A percentile compares a stretch with the other conserved stretches of the same genome.
Conservation (phyloP, 2,113 vertebrate species). For the Caloenas nicobarica region DNA sequence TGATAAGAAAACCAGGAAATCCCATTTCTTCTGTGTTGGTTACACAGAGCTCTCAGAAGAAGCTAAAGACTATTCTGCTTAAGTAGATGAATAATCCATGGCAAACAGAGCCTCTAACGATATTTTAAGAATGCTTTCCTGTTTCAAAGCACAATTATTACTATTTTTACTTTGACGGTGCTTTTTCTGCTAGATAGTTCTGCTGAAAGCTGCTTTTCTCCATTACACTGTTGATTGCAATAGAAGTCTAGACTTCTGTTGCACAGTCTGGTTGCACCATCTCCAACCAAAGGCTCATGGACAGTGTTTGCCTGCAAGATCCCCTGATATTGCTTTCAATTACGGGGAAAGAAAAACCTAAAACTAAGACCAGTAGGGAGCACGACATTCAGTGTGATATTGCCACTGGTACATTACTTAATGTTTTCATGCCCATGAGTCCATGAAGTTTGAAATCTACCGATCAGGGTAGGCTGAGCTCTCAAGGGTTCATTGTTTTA, state of each 20-base stretch:
- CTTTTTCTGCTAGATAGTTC: background rate
- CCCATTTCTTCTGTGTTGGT: background rate
- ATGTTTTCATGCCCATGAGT: background rate
- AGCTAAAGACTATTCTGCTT: background rate
- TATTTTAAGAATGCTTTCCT: background rate
- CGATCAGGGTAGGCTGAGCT: background rate
- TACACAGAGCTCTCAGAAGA: background rate
- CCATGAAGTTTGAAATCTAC: background rate
- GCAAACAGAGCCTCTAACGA: background rate
- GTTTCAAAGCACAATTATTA: background rate
- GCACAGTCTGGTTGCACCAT: background rate
- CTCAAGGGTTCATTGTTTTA: background rate
- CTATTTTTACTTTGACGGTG: background rate
- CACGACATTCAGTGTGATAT: background rate
- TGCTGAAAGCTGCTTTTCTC: background rate
- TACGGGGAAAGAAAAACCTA: background rate
- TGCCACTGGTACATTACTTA: background rate
- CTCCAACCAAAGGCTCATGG: background rate
- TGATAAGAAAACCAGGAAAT: background rate
- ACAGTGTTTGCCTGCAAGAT: background rate
- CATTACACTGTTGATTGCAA: background rate
- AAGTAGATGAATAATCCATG: background rate
- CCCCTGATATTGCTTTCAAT: background rate
- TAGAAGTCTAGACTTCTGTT: background rate
- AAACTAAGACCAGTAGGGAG: background rate